These are phyloP conservation scores for Phodopus roborovskii DNA, from an alignment of 2,113 vertebrate species.

Conservation along the genomic window DNA sequence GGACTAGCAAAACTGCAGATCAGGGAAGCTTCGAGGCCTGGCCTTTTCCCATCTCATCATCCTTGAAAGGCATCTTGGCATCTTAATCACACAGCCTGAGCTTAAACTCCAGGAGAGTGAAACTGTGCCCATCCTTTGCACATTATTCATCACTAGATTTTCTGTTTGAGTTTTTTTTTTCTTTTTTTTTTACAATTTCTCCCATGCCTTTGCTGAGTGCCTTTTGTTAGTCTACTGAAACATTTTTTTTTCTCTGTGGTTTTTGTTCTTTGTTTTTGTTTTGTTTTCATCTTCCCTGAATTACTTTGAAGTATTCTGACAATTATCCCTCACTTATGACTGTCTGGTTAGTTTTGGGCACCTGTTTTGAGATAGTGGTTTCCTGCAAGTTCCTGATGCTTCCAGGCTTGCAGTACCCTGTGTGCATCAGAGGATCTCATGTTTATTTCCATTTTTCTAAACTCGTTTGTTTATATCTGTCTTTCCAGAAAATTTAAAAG, in stretches of 20 bases:
- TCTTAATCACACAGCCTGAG: not conserved
- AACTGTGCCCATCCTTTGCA: not conserved
- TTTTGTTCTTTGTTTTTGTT: no score
- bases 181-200: not conserved
- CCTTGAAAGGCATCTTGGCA: not conserved
- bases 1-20: slow-evolving; percentile 93
- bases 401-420: not conserved
- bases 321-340: not conserved
- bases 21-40: slow-evolving; percentile 90
- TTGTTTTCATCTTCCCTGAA: not conserved
- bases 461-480: not conserved
- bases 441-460: not conserved
- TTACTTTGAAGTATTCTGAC: not conserved
- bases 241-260: not conserved
- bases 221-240: not conserved
- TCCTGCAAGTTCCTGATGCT: not conserved
- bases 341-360: not conserved
- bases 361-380: not conserved
- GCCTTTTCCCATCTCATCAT: slow-evolving; percentile 72
- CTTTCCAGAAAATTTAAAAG: not conserved
- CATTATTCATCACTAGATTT: not conserved
- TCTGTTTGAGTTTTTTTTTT: not conserved
- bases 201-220: not conserved
- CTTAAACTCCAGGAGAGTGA: not conserved
- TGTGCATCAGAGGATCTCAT: not conserved